Conservation (phyloP, 1,140 invertebrate genomes). For the Sinonovacula constricta region DNA sequence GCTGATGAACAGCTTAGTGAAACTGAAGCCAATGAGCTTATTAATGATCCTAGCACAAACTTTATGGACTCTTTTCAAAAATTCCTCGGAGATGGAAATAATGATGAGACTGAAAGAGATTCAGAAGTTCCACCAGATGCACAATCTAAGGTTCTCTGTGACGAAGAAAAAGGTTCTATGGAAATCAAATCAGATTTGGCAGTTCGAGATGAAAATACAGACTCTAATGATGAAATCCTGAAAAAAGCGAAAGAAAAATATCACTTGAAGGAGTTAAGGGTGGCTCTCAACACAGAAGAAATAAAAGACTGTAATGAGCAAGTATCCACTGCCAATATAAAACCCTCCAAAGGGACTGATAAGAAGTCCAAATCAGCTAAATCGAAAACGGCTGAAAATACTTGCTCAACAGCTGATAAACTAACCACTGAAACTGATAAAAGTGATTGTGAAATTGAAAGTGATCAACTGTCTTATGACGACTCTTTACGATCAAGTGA, state of each 20-base stretch:
- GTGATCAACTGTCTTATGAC: background rate
- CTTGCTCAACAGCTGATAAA: background rate
- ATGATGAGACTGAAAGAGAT: background rate
- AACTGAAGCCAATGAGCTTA: background rate
- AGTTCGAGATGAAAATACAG: background rate
- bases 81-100: slow-evolving; percentile 3
- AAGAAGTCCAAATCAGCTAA: background rate
- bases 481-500: background rate
- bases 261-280: slow-evolving; percentile 44
- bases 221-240: slow-evolving; percentile 3
- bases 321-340: background rate
- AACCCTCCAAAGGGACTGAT: background rate
- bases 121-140: background rate
- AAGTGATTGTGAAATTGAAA: background rate
- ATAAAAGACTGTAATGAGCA: slow-evolving; percentile 1
- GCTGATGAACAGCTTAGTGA: background rate
- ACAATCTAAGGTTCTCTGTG: too few relatives aligned
- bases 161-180: background rate
- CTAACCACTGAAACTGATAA: background rate
- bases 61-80: slow-evolving; percentile 11
- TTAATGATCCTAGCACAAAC: background rate
- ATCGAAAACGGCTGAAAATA: background rate
- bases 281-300: slow-evolving; percentile 1
- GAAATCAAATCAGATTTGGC: background rate
- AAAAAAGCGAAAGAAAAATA: slow-evolving; percentile 39